A percentile compares a stretch with the other conserved stretches of the same genome.
Conservation (phyloP, 1,140 invertebrate species). For the Brachionus rubens region DNA sequence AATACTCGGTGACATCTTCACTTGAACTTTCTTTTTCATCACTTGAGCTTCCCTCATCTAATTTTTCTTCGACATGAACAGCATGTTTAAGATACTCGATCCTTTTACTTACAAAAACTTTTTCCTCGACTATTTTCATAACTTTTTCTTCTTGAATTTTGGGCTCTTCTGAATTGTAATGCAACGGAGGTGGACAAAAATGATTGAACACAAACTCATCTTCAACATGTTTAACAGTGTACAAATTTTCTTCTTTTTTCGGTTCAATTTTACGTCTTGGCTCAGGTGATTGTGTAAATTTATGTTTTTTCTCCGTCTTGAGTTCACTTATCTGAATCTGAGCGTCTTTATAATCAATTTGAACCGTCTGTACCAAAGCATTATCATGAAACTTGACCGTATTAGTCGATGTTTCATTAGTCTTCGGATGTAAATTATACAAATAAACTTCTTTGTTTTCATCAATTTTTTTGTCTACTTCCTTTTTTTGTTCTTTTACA, state of each 20-base stretch:
- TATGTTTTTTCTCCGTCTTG: conserved; percentile 1
- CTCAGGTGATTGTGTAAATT: conserved; percentile 17
- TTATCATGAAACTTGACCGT: not conserved
- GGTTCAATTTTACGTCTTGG: conserved; percentile 15
- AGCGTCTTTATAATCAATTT: conserved; percentile 18
- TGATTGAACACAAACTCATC: not conserved
- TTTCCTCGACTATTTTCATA: conserved; percentile 1
- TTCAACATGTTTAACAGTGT: not conserved
- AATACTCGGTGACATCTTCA: not conserved
- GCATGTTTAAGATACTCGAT: conserved; percentile 38
- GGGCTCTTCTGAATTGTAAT: not conserved
- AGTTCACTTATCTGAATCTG: conserved; percentile 36
- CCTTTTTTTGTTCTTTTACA: not conserved
- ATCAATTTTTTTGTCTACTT: not conserved
- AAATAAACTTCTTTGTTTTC: not conserved
- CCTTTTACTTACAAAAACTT: conserved; percentile 9
- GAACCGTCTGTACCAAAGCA: conserved; percentile 17
- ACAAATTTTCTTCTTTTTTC: not conserved
- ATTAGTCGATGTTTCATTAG: not conserved
- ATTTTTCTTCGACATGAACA: not conserved
- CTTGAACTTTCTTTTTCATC: not conserved
- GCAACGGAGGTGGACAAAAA: conserved; percentile 42
- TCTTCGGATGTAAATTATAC: conserved; percentile 1
- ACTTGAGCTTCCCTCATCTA: not conserved
- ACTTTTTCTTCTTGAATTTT: not conserved